phyloP scores from a whole-genome alignment of 2,113 vertebrate genomes.

The Chaetops frenatus region DNA sequence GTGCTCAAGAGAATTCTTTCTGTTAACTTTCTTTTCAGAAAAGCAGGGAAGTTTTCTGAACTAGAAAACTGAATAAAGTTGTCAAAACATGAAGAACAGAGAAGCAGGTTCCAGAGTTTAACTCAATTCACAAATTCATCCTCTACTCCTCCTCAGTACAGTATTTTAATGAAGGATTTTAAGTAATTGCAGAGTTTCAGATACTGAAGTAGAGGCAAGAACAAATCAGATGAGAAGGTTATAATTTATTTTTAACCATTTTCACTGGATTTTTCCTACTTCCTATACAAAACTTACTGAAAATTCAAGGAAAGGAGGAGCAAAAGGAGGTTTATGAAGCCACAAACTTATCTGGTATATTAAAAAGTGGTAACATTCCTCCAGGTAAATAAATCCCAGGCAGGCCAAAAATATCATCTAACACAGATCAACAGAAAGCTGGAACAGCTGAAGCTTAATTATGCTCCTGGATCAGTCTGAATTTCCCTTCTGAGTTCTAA shows the following conservation, averaged over 20 bases:
- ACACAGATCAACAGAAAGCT: background rate
- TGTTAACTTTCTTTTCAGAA: background rate
- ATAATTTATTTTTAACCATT: background rate
- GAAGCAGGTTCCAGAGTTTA: background rate
- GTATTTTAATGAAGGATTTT: background rate
- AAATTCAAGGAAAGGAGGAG: background rate
- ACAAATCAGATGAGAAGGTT: background rate
- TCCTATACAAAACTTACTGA: background rate
- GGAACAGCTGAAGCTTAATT: background rate
- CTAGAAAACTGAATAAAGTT: background rate
- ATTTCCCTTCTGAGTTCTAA: background rate
- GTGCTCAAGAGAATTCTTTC: background rate
- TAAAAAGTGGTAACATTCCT: background rate
- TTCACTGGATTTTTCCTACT: background rate
- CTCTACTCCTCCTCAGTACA: background rate
- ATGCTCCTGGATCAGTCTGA: background rate
- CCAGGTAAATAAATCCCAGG: background rate
- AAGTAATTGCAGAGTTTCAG: background rate
- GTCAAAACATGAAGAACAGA: background rate
- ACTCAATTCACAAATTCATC: background rate
- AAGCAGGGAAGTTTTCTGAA: background rate
- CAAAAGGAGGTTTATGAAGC: background rate
- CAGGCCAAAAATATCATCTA: background rate
- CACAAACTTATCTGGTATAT: rapidly evolving
- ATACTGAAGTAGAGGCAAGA: background rate